Percentiles rank a stretch among this genome's conserved stretches.
Conservation (phyloP, 2,888 invertebrate species). For the Sarcophaga caerulescens region DNA sequence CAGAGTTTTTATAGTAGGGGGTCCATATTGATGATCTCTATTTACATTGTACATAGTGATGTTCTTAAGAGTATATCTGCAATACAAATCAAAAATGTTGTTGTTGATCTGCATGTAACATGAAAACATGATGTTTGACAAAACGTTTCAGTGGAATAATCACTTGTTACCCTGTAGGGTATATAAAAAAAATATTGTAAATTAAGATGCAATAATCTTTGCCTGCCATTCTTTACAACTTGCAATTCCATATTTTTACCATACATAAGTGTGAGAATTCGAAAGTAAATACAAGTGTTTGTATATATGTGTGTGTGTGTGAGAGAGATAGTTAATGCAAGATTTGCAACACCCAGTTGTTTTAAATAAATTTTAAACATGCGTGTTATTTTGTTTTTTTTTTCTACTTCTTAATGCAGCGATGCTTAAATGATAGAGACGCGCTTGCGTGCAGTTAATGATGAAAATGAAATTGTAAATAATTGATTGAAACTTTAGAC, state of each 20-base stretch:
- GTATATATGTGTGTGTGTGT: not conserved
- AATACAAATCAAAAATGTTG: too few relatives aligned
- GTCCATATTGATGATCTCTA: too few relatives aligned
- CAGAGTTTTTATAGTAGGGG: too few relatives aligned
- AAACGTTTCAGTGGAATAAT: slow-evolving; percentile 18
- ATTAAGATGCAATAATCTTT: not conserved
- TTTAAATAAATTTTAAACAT: not conserved
- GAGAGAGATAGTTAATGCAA: too few relatives aligned
- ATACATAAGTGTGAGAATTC: not conserved
- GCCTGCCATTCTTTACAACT: not conserved
- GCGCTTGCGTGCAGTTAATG: slow-evolving; percentile 69
- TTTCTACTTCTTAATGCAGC: not conserved
- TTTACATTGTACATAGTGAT: too few relatives aligned
- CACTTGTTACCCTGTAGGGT: slow-evolving; percentile 22
- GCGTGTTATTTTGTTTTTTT: slow-evolving; percentile 46
- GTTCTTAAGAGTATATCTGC: too few relatives aligned
- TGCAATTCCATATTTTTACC: not conserved
- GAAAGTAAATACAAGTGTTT: slow-evolving; percentile 8
- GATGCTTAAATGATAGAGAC: slow-evolving; percentile 61
- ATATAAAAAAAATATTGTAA: not conserved
- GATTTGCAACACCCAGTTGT: not conserved
- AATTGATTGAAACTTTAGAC: slow-evolving; percentile 62
- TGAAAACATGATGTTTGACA: slow-evolving; percentile 16
- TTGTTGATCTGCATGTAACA: too few relatives aligned
- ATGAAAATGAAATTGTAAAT: slow-evolving; percentile 67